These are phyloP conservation scores for Bergia puertoricense DNA, from an alignment of 92 coral and sea anemone genomes.

Conservation along the genomic window DNA sequence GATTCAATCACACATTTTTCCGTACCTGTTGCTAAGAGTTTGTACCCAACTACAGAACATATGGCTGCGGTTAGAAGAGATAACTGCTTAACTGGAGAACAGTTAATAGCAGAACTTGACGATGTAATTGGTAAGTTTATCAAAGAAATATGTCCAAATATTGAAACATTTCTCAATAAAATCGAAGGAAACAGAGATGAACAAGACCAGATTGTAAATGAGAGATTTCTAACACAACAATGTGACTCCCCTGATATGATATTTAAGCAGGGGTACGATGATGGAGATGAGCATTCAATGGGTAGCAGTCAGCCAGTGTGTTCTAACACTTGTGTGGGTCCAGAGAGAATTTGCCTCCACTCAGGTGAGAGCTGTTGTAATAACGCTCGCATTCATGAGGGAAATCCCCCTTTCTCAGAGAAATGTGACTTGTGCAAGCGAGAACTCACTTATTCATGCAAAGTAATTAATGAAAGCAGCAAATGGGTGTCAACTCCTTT, in stretches of 20 bases:
- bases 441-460: not conserved
- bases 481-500: constrained; percentile 3
- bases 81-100: not conserved
- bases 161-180: constrained; percentile 18
- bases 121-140: constrained; percentile 28
- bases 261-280: not conserved
- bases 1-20: constrained; percentile 58
- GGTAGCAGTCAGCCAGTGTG: not conserved
- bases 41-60: constrained; percentile 61
- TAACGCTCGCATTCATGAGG: constrained; percentile 8
- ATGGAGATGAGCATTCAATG: not conserved
- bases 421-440: constrained; percentile 15
- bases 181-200: not conserved
- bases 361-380: constrained; percentile 17
- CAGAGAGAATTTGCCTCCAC: constrained; percentile 5
- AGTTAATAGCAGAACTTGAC: constrained; percentile 47
- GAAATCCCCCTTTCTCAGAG: not conserved
- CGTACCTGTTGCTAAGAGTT: constrained; percentile 54
- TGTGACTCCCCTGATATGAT: not conserved
- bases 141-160: constrained; percentile 42
- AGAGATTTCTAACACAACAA: not conserved
- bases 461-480: not conserved
- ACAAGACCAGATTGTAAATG: not conserved
- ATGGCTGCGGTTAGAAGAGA: constrained; percentile 44
- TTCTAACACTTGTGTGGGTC: not conserved